Evolutionary conservation across 1,140 invertebrate species (phyloP), one percentile per base, ranked within the genome.

Genomic region (Diprion similis): DNA sequence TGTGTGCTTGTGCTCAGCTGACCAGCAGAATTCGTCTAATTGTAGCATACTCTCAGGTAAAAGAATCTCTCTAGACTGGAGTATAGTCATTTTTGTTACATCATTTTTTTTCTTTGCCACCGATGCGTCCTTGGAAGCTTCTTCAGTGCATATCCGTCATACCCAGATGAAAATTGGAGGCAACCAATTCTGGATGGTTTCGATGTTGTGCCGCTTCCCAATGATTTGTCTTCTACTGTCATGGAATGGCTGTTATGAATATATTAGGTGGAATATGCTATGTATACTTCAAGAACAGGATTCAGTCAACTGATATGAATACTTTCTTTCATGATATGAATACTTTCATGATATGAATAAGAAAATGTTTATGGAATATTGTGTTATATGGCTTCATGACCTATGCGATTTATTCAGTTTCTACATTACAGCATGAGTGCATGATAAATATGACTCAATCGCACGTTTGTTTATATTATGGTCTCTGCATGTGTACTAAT

Each of bases 21-120:
- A 73, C 78, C 74, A 80, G 71, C 78, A 79, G 75, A 82, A 79
- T 80, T 74, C 79, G 64, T 71, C 83, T 82, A 82, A 85, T 87
- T 91, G 90, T 89, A 89, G 85, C 84, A 81, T 87, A 82, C 83
- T 88, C 84, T 86, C 90, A 91, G 90, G 90, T 91, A 91, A 91
- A 84, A 74, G 83, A 71, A 83, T 78, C 51, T 78, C 64, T 78
- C 18, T 75, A 47, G 75, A 69, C 59, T 24, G 68, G 68, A 73
- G 67, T 73, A 48, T 69, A 24, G 66, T 46, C 46, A 67, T 72
- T 75, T 37, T 59, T 65, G 13, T 76, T 68, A 47, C 24, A 69
- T 72, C 45, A 48, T 74, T 66, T 73, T 69, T 69, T 72, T 10
- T 37, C 68, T 75, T 64, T 59, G 51, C 69, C 48, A 67, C 46